These are phyloP conservation scores for Scleropages formosus DNA, from an alignment of 2,797 vertebrate genomes.

Conservation along the genomic window DNA sequence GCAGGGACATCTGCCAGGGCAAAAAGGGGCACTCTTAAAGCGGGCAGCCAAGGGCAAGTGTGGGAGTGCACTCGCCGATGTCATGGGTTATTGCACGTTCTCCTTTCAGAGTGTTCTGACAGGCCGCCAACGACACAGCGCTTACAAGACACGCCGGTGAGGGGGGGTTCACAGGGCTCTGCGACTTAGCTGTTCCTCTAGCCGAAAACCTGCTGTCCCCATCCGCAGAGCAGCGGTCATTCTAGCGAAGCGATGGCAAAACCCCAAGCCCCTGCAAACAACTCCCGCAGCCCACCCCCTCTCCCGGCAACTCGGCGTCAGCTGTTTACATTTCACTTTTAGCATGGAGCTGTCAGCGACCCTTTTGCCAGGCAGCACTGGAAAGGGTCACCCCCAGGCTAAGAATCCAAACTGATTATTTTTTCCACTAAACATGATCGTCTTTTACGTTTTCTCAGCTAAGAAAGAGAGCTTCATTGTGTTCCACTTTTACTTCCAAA, in stretches of 20 bases:
- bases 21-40: conserved; percentile 17
- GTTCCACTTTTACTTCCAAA: not conserved
- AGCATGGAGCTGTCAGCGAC: conserved; percentile 54
- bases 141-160: not conserved
- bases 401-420: not conserved
- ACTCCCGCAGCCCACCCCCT: not conserved
- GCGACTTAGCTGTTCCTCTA: conserved; percentile 15
- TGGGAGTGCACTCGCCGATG: conserved; percentile 29
- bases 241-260: conserved; percentile 37
- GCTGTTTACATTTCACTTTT: conserved; percentile 65
- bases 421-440: not conserved
- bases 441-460: not conserved
- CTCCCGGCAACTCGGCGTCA: conserved; percentile 46
- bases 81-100: conserved; percentile 34
- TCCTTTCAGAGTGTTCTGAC: too few species aligned
- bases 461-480: not conserved
- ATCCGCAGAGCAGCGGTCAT: conserved; percentile 33
- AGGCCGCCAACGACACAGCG: conserved; percentile 13
- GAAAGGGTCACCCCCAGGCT: conserved; percentile 34
- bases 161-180: conserved; percentile 14
- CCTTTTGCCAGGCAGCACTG: conserved; percentile 51
- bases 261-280: conserved; percentile 28
- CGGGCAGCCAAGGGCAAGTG: conserved; percentile 44
- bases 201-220: not conserved
- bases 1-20: conserved; percentile 39